These are phyloP conservation scores for Micromussa lordhowensis DNA, from an alignment of 92 coral and sea anemone genomes.

Conservation along the genomic window DNA sequence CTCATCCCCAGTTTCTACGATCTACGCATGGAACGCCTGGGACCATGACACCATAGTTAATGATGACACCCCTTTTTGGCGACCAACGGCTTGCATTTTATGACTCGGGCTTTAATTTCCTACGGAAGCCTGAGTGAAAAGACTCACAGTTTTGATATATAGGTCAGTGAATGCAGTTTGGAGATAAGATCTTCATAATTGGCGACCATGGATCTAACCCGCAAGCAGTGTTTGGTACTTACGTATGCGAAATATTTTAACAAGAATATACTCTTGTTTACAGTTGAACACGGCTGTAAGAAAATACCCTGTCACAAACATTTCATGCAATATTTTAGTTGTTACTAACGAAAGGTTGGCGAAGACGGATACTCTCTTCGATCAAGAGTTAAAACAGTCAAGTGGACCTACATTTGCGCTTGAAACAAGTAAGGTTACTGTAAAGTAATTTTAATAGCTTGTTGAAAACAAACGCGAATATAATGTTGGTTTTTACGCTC, in stretches of 20 bases:
- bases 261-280: constrained; percentile 21
- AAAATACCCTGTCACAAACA: constrained; percentile 6
- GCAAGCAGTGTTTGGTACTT: constrained; percentile 15
- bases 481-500: background rate
- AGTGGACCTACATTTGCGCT: no score
- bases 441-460: background rate
- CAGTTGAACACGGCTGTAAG: constrained; percentile 11
- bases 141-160: background rate
- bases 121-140: no score
- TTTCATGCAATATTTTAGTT: background rate
- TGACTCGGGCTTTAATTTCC: no score
- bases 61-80: no score
- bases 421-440: constrained; percentile 15
- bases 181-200: background rate
- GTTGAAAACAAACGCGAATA: constrained; percentile 15
- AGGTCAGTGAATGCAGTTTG: background rate
- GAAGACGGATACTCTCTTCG: constrained; percentile 21
- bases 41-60: no score
- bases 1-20: no score
- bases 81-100: no score
- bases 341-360: background rate
- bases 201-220: constrained; percentile 17
- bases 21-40: no score
- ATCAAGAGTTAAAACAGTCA: no score
- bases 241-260: background rate